Conservation (phyloP, 2,797 vertebrate genomes). For the Pogoniulus pusillus region DNA sequence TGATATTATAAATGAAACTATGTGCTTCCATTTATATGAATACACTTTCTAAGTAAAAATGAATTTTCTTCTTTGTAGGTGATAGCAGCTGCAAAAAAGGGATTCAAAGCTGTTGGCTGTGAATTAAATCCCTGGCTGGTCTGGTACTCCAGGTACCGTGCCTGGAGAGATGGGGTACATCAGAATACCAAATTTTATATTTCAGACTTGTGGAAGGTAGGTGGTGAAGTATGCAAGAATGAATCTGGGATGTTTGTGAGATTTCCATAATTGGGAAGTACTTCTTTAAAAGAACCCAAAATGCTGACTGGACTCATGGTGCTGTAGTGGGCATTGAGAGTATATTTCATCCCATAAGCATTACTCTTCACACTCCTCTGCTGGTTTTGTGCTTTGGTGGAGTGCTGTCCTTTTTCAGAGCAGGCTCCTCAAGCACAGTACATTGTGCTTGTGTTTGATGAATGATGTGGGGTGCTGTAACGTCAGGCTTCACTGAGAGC, state of each 20-base stretch:
- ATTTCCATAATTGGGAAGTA: background rate
- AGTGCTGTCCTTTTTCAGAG: background rate
- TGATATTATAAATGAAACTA: background rate
- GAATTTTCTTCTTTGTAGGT: conserved; percentile 78
- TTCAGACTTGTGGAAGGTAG: conserved; percentile 96
- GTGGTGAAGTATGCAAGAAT: background rate
- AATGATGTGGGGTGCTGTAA: background rate
- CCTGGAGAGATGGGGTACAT: conserved; percentile 90
- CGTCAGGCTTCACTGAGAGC: background rate
- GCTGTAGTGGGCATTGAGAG: background rate
- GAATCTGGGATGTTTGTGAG: background rate
- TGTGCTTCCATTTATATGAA: background rate
- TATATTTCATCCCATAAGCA: background rate
- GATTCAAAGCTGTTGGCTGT: conserved; percentile 89
- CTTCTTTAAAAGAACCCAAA: background rate
- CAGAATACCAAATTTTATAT: conserved; percentile 85
- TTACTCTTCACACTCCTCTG: background rate
- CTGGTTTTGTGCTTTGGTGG: background rate
- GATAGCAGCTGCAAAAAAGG: conserved; percentile 91
- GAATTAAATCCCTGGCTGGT: conserved; percentile 97
- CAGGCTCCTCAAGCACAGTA: accelerated
- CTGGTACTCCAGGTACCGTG: conserved; percentile 90
- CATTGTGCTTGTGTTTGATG: background rate
- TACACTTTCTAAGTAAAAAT: background rate
- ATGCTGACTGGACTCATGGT: background rate